A percentile compares a stretch with the other conserved stretches of the same genome.
Conservation (phyloP, 2,888 invertebrate genomes). For the Creontiades dilutus region DNA sequence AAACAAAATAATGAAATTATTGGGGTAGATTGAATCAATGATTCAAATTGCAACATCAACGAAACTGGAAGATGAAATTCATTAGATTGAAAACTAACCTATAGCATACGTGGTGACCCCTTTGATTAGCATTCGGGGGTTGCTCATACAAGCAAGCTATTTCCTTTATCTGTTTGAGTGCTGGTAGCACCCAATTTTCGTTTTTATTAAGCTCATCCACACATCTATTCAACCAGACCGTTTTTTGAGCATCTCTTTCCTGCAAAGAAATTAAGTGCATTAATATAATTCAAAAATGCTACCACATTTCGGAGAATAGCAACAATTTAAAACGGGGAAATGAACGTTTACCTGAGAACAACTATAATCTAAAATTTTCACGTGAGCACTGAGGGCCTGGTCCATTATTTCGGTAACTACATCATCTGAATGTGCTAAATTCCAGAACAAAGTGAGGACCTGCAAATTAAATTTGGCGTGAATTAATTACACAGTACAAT, state of each 20-base stretch:
- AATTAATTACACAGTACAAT: background rate
- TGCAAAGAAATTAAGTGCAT: slow-evolving; percentile 76
- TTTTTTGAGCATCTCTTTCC: slow-evolving; percentile 97
- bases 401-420: slow-evolving; percentile 98
- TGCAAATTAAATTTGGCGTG: slow-evolving; percentile 77
- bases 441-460: slow-evolving; percentile 96
- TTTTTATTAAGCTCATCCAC: slow-evolving; percentile 95
- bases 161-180: slow-evolving; percentile 95
- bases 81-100: slow-evolving; percentile 78
- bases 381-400: slow-evolving; percentile 95
- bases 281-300: background rate
- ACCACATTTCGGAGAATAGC: no score
- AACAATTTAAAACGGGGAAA: background rate
- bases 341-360: slow-evolving; percentile 87
- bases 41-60: background rate
- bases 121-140: slow-evolving; percentile 83
- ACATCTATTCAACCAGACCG: slow-evolving; percentile 96
- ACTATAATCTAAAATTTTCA: slow-evolving; percentile 98
- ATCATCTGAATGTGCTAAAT: slow-evolving; percentile 96
- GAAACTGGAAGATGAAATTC: background rate
- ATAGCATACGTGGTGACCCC: slow-evolving; percentile 82
- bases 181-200: slow-evolving; percentile 95
- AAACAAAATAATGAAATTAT: slow-evolving; percentile 75
- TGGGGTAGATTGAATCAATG: background rate
- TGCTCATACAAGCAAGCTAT: slow-evolving; percentile 97